Evolutionary conservation across 2,888 invertebrate species (phyloP), one percentile per base, ranked within the genome.

Genomic region (Ectemnius cavifrons): DNA sequence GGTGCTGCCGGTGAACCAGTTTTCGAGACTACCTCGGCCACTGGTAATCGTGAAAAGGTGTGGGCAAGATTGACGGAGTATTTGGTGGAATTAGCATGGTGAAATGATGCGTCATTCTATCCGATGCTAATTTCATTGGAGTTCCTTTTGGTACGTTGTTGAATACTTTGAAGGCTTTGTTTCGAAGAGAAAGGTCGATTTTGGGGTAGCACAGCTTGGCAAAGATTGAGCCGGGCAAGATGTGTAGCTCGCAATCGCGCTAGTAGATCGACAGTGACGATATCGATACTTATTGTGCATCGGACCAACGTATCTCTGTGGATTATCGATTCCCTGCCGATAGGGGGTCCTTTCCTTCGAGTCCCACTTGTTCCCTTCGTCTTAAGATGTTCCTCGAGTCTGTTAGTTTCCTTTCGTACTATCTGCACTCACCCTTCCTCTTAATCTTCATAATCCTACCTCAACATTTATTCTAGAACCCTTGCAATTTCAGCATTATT

Each of bases 201-300:
- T 52, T 1, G 52, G 52, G 23, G 23, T 3, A 23, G 23, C 3
- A 2, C 3, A 23, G 23, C 23, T 23, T 23, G 23, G 23, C 23
- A 52, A 52, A 11, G 37, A 8, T 11, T 1, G 37, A 37, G 37
- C 37, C 8, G 37, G 8, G 66, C 8, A n/a, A 46, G 23, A 49
- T 66, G 61, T 66, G 52, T 46, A n/a, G 49, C 49, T 49, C 23
- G 47, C 45, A 52, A 63, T 67, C 67, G 56, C 16, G 63, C 46
- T n/a, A 23, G 58, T 63, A 78, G 75, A 80, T 81, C 70, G 70
- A 71, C 68, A 58, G 8, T 1, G 56, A 57, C 75, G 82, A 82
- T 81, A 82, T 79, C 79, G 81, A 81, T 77, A 78, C 79, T 81
- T 76, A 79, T 81, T 81, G 81, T 81, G 65, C 70, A 81, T 76